Evolutionary conservation across 2,797 vertebrate genomes (phyloP).

Genomic region (Chaetodon trifasciatus): DNA sequence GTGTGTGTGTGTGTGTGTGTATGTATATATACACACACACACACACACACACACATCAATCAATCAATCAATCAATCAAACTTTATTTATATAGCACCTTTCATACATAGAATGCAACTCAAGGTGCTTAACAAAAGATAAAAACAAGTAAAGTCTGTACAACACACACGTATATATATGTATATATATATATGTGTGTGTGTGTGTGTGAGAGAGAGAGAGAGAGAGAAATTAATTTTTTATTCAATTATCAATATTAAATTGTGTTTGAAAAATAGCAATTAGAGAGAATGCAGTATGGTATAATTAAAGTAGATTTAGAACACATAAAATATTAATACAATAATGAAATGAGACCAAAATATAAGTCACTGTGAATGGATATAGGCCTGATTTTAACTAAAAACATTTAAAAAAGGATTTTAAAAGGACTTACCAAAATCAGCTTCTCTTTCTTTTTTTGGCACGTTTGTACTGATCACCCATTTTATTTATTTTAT

Average conservation of each 20-base stretch:
- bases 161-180: no score
- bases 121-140: no score
- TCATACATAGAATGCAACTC: no score
- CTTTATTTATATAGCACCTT: no score
- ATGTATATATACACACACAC: no score
- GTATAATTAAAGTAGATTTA: conserved; percentile 54
- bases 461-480: conserved; percentile 6
- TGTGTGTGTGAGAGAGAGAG: no score
- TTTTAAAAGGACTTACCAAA: conserved; percentile 41
- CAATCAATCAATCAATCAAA: no score
- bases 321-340: conserved; percentile 53
- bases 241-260: conserved; percentile 48
- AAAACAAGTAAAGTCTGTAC: no score
- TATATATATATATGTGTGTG: no score
- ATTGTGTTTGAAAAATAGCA: conserved; percentile 49
- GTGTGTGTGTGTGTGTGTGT: no score
- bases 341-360: conserved; percentile 39
- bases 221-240: no score
- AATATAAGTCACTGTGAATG: conserved; percentile 27
- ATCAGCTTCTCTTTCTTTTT: conserved; percentile 14
- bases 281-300: conserved; percentile 32
- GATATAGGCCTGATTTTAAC: conserved; percentile 22
- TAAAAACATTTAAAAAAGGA: conserved; percentile 33
- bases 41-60: no score
- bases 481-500: conserved; percentile 46